Base-by-base conservation (phyloP, 2,888 invertebrate genomes). In the Drosophila histrio region DNA sequence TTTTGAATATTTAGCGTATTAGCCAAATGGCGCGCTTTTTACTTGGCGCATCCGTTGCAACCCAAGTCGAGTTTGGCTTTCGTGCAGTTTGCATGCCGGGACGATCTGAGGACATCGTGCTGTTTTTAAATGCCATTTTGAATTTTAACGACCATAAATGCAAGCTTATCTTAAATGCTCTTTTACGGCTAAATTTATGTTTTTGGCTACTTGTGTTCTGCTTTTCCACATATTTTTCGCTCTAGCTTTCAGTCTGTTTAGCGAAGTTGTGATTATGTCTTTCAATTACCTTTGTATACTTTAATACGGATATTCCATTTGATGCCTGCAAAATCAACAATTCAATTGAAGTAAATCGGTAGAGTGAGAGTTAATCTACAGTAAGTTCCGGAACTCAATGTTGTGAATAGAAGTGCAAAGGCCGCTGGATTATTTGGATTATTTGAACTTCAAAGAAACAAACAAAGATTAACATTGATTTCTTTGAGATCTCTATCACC, bases 101-200 rank as follows among this genome's bases (percentile, higher is more conserved):
- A 30, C 6, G 13, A 32, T n/a, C 15, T 15, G 47, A 44, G 60
- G 56, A 52, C 24, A 47, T 66, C 77, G 61, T 76, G 79, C 73
- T 64, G 78, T 80, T 77, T 72, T 78, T 71, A 88, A 85, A 86
- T 86, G 79, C 65, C 87, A 85, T 85, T 85, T 88, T 86, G 88
- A 88, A 86, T 85, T 88, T 85, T 85, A 88, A 85, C 84, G 84
- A 85, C 88, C 88, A 85, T 85, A 85, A 85, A 83, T 85, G 84
- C 87, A 78, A 80, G 84, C 84, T 85, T 85, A 85, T 85, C 84
- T 85, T 86, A 88, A 85, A 85, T 85, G 84, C 84, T 88, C 88
- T 85, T 84, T 85, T 85, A 85, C 84, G 88, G 78, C 73, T 53
- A 50, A 88, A 83, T 85, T 85, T 88, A 85, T 88, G 88, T 60